Conservation (phyloP, 1,140 invertebrate genomes). For the Lamellibrachia luymesi region DNA sequence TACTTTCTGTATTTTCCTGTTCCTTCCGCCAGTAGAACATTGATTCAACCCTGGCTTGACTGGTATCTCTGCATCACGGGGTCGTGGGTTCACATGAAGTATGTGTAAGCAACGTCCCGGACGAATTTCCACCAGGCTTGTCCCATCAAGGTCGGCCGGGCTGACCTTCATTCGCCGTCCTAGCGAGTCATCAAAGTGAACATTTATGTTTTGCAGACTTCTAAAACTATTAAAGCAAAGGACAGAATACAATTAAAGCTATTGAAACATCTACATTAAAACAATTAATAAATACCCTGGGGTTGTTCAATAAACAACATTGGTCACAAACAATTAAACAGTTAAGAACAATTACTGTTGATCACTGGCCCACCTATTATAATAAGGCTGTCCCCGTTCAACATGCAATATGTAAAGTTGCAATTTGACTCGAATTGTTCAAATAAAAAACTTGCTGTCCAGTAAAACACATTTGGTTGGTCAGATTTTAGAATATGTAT, state of each 20-base stretch:
- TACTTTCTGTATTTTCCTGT: not conserved
- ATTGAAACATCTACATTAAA: not conserved
- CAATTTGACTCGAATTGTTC: too few relatives aligned
- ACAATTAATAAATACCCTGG: too few relatives aligned
- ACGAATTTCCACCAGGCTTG: conserved; percentile 36
- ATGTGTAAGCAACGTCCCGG: conserved; percentile 39
- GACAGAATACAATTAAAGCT: not conserved
- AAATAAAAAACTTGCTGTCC: too few relatives aligned
- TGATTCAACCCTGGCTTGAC: not conserved
- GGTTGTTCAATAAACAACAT: too few relatives aligned
- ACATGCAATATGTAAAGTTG: too few relatives aligned
- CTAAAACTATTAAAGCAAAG: not conserved
- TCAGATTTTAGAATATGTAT: too few relatives aligned
- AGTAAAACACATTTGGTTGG: too few relatives aligned
- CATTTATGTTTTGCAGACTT: not conserved
- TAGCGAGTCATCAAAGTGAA: not conserved
- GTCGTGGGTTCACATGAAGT: conserved; percentile 39
- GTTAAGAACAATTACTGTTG: too few relatives aligned
- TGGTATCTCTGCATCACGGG: conserved; percentile 34
- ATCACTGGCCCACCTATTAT: too few relatives aligned
- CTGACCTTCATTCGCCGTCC: not conserved
- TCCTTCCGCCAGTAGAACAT: not conserved
- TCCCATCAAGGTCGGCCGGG: not conserved
- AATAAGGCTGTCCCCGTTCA: too few relatives aligned
- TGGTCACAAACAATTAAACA: too few relatives aligned